Base-by-base conservation (phyloP, 2,113 vertebrate species). In the Oryzias melastigma region DNA sequence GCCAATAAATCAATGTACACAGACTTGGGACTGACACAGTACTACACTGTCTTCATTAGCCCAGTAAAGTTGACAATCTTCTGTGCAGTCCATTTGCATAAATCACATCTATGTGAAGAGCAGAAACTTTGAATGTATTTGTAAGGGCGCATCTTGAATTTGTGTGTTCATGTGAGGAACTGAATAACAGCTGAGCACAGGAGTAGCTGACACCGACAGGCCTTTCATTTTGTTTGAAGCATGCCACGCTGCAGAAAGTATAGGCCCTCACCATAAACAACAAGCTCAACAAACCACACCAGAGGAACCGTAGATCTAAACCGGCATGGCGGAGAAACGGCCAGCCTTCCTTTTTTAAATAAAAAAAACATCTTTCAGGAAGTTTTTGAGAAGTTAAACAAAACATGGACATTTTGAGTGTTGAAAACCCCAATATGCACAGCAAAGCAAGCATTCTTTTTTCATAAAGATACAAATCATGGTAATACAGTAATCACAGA, bases 251-350 rank as follows among this genome's bases (percentile, higher is more conserved):
- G 58, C 81, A 89, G 73, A 90, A 89, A 91, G 85, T 80, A 88
- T 75, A 87, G 85, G 82, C 61, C 74, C 69, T 81, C 78, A 87
- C 88, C 85, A 89, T 91, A 90, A 92, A 91, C 89, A 91, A 88
- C 90, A 92, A 87, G 83, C 89, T 89, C 73, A 73, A 81, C 76
- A 82, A 90, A 91, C 91, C 91, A 89, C 91, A 92, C 78, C 81
- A 89, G 83, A 87, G 89, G 85, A 86, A 88, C 80, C 81, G 80
- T 53, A 74, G 85, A 81, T 67, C 73, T 75, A 50, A 87, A 84
- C 88, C 61, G 67, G 57, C 65, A 50, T n/a, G 47, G 49, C 57
- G 7, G 53, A 65, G 46, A 76, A 55, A 63, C 80, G 68, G 15
- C 16, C 54, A 15, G 43, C 55, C 14, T 40, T 35, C 58, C 68